Evolutionary conservation across 2,113 vertebrate species (phyloP), one percentile per base, ranked within the genome.

Genomic region (Conger conger): DNA sequence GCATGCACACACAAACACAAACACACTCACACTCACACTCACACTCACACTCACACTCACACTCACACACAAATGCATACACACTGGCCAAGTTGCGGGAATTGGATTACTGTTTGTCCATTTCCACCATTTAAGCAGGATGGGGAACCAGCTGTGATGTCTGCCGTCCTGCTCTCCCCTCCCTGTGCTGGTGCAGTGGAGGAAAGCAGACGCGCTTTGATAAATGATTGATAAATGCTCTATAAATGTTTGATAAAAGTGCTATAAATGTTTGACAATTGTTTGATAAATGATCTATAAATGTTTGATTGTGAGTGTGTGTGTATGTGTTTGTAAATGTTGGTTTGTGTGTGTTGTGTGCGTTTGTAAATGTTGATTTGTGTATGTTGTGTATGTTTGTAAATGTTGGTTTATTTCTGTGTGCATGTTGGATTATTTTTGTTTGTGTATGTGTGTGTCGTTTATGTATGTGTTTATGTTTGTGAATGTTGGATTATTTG

Each of bases 91-190:
- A 84, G 86, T 85, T 88, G 87, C 3, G 83, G 82, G 87, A 83
- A 91, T 89, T 86, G 87, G 86, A 90, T 82, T 60, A 80, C 86
- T 76, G 82, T 86, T 84, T 80, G 79, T 88, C 86, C 84, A 90
- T 93, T 92, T 93, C 86, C 89, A 92, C 88, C 87, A 82, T 82
- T 82, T 82, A 68, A 84, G 82, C 3, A 17, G 80, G 82, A 45
- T 84, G 60, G 84, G 85, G 86, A 89, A 87, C 86, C 89, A 89
- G 88, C 60, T 35, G 87, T 0, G 81, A 84, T 89, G 36, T 11
- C 1, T 76, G 83, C 60, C 11, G 11, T 50, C 45, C 45, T 50
- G 11, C 45, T 50, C 45, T 50, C 45, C 11, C 0, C 45, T 50
- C 11, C 8, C 88, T 73, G 80, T 0, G 57, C 57, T 63, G 20